Conservation (phyloP, 1,140 invertebrate species). For the Lutraria rhynchaena region DNA sequence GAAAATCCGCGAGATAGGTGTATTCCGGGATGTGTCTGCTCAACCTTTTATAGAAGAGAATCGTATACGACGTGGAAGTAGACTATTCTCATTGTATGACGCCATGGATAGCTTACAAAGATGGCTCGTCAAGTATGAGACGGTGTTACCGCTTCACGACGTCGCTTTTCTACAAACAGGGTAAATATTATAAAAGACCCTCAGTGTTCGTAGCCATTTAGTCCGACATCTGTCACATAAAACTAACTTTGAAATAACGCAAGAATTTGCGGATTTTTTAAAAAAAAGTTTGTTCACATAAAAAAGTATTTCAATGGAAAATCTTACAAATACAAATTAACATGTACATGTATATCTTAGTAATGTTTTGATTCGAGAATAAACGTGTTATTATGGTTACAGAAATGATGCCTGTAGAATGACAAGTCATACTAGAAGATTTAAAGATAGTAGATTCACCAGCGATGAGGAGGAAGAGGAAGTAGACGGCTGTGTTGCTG, state of each 20-base stretch:
- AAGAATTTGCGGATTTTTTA: too few species aligned
- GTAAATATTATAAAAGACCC: too few species aligned
- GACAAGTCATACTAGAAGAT: conserved; percentile 56
- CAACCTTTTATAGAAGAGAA: conserved; percentile 75
- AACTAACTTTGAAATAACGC: too few species aligned
- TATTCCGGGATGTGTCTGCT: conserved; percentile 68
- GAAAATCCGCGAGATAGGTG: conserved; percentile 71
- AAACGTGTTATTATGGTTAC: conserved; percentile 6
- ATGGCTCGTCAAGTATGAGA: conserved; percentile 73
- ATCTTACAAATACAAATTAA: too few species aligned
- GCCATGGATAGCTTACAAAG: conserved; percentile 70
- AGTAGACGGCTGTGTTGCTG: conserved; percentile 54
- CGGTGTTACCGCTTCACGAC: conserved; percentile 68
- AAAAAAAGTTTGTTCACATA: too few species aligned
- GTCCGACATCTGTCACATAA: too few species aligned
- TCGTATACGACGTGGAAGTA: conserved; percentile 65
- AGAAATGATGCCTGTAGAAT: conserved; percentile 58
- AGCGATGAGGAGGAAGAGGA: conserved; percentile 56
- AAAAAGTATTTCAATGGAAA: too few species aligned
- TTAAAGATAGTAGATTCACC: conserved; percentile 56
- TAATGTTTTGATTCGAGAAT: too few species aligned
- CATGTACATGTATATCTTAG: too few species aligned
- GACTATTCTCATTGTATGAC: conserved; percentile 70
- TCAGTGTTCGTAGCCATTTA: too few species aligned
- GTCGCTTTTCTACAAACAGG: conserved; percentile 73